Evolutionary conservation across 2,113 vertebrate genomes (phyloP).

Genomic region (Saguinus imperator): DNA sequence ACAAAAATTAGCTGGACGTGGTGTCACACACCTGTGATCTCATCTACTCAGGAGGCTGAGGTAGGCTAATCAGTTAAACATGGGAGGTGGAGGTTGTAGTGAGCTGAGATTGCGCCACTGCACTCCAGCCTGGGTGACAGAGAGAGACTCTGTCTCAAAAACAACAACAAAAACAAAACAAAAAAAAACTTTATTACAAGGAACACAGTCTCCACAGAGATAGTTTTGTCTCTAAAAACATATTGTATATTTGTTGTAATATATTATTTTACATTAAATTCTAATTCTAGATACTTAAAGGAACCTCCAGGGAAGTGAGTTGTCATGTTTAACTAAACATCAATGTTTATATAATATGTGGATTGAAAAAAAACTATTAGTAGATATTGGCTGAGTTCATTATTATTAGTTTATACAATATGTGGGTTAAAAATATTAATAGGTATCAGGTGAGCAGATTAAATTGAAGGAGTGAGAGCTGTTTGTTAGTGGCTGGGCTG

Average conservation of each 20-base stretch:
- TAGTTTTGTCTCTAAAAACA: constrained; percentile 21
- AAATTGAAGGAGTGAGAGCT: background rate
- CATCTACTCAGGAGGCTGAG: too few relatives aligned
- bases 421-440: background rate
- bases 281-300: background rate
- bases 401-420: background rate
- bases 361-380: background rate
- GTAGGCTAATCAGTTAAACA: too few relatives aligned
- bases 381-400: background rate
- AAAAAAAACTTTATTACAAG: background rate
- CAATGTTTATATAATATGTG: background rate
- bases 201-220: background rate
- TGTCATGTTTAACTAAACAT: constrained; percentile 11
- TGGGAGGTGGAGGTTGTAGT: too few relatives aligned
- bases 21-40: too few relatives aligned
- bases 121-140: too few relatives aligned
- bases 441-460: background rate
- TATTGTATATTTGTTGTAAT: background rate
- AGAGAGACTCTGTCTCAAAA: too few relatives aligned
- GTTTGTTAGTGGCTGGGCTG: background rate
- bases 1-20: too few relatives aligned
- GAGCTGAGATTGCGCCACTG: too few relatives aligned
- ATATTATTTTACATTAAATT: background rate
- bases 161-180: too few relatives aligned
- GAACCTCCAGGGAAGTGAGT: background rate